These are phyloP conservation scores for Pygmarrhopalites habei DNA, from an alignment of 1,140 invertebrate genomes.

Conservation along the genomic window DNA sequence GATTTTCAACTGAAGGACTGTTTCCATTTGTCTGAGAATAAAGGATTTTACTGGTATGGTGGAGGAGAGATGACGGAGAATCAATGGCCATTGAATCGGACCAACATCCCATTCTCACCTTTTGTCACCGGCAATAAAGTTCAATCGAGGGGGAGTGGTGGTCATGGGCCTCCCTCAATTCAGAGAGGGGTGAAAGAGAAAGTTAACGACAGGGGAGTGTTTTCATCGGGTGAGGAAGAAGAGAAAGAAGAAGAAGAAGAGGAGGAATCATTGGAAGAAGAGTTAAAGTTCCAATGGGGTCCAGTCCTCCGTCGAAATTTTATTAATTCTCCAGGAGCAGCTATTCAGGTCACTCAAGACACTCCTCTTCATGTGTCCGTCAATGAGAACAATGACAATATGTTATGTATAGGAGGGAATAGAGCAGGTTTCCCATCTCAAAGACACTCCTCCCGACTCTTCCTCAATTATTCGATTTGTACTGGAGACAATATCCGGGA, in stretches of 20 bases:
- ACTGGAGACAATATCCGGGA: constrained; percentile 56
- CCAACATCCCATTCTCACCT: constrained; percentile 61
- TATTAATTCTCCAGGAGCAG: constrained; percentile 73
- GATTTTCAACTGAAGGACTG: constrained; percentile 67
- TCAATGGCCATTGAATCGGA: constrained; percentile 69
- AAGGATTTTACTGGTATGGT: constrained; percentile 45
- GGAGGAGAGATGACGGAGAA: constrained; percentile 67
- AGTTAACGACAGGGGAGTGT: constrained; percentile 26
- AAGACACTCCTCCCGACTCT: constrained; percentile 61
- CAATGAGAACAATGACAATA: constrained; percentile 50
- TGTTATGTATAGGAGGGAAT: constrained; percentile 66
- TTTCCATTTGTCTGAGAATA: constrained; percentile 56
- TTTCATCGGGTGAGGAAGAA: constrained; percentile 45
- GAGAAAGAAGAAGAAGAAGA: too few relatives aligned
- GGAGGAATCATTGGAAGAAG: background rate
- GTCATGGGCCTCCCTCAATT: background rate
- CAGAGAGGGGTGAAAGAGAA: background rate
- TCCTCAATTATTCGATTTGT: constrained; percentile 78
- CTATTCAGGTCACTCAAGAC: constrained; percentile 64
- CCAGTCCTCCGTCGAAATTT: constrained; percentile 74
- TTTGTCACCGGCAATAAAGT: constrained; percentile 67
- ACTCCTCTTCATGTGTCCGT: constrained; percentile 72
- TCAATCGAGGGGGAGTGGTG: constrained; percentile 43
- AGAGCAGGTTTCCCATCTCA: constrained; percentile 68
- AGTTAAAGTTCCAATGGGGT: constrained; percentile 57